These are phyloP conservation scores for Dromiciops gliroides DNA, from an alignment of 2,113 vertebrate species.

Conservation along the genomic window DNA sequence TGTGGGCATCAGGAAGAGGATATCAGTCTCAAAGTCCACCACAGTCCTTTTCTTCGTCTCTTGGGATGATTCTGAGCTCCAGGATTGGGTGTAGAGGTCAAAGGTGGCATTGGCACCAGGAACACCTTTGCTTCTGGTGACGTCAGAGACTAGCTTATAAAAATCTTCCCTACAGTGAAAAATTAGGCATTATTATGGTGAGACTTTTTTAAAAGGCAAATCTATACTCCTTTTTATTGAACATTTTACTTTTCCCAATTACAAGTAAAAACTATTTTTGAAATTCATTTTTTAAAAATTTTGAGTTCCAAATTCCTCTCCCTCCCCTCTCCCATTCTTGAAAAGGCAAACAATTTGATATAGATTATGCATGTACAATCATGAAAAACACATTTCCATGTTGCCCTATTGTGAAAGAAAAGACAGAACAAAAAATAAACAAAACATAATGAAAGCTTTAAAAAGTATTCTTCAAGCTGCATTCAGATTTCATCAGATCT, in stretches of 20 bases:
- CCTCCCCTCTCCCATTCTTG: background rate
- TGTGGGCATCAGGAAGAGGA: slow-evolving; percentile 92
- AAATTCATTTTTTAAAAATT: background rate
- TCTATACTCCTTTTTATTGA: background rate
- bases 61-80: slow-evolving; percentile 81
- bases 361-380: background rate
- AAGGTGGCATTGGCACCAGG: slow-evolving; percentile 79
- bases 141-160: slow-evolving; percentile 81
- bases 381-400: background rate
- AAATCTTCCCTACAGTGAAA: slow-evolving; percentile 83
- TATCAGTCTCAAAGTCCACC: slow-evolving; percentile 89
- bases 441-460: background rate
- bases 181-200: background rate
- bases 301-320: background rate
- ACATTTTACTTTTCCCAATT: background rate
- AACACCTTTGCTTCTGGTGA: slow-evolving; percentile 84
- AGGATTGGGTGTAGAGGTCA: slow-evolving; percentile 84
- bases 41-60: slow-evolving; percentile 89
- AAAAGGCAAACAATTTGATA: background rate
- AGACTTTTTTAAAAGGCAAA: background rate
- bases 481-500: background rate
- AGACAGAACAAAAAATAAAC: background rate
- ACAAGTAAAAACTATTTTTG: background rate
- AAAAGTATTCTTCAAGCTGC: background rate
- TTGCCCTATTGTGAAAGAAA: background rate